Evolutionary conservation across 2,888 invertebrate genomes (phyloP).

Genomic region (Dioctria linearis): DNA sequence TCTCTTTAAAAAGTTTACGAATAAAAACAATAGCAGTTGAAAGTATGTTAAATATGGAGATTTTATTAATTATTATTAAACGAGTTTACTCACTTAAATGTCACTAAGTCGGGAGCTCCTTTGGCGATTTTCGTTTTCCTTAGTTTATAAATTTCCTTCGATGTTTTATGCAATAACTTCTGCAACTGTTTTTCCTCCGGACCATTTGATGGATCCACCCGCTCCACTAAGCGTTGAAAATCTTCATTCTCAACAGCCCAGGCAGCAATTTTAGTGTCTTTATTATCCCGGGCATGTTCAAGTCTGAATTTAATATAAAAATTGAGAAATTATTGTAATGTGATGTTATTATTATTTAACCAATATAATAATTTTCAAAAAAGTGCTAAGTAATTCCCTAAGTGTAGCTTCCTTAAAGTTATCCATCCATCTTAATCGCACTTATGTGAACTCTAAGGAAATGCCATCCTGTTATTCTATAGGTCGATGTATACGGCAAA

Average conservation of each 20-base stretch:
- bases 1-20: no score
- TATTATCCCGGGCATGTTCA: slow-evolving; percentile 87
- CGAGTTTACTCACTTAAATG: slow-evolving; percentile 84
- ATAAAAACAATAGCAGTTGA: no score
- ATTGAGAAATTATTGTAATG: background rate
- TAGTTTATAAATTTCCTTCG: slow-evolving; percentile 92
- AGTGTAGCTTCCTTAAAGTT: no score
- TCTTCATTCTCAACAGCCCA: slow-evolving; percentile 92
- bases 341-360: no score
- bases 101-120: slow-evolving; percentile 91
- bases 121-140: slow-evolving; percentile 89
- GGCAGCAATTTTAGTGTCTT: slow-evolving; percentile 85
- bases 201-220: slow-evolving; percentile 69
- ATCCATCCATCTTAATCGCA: no score
- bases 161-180: slow-evolving; percentile 88
- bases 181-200: slow-evolving; percentile 76
- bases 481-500: no score
- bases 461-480: no score
- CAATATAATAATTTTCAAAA: no score
- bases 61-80: slow-evolving; percentile 49
- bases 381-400: no score
- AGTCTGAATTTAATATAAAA: slow-evolving; percentile 71
- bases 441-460: no score
- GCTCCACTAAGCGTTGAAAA: slow-evolving; percentile 79
- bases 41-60: background rate